These are phyloP conservation scores for Avahi laniger DNA, from an alignment of 2,797 vertebrate genomes.

Conservation along the genomic window DNA sequence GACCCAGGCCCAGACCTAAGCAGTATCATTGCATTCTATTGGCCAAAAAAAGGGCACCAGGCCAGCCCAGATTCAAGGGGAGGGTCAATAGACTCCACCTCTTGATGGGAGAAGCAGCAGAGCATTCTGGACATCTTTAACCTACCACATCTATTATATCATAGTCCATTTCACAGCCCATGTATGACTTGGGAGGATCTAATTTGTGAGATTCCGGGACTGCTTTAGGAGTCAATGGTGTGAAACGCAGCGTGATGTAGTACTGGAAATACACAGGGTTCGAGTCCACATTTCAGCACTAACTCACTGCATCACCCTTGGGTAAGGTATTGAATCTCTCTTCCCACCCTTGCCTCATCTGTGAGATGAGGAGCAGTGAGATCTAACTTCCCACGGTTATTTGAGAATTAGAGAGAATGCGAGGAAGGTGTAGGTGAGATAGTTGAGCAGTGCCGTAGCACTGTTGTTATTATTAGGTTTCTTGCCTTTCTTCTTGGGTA, in stretches of 20 bases:
- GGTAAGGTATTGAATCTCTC: background rate
- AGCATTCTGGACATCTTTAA: background rate
- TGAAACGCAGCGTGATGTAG: background rate
- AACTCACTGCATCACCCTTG: background rate
- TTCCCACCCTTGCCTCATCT: background rate
- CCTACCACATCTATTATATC: background rate
- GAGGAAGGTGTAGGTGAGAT: background rate
- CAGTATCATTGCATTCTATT: background rate
- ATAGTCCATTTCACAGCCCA: background rate
- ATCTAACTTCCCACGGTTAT: background rate
- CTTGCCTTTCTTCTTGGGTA: background rate
- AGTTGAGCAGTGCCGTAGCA: background rate
- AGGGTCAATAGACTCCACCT: background rate
- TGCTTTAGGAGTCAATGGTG: background rate
- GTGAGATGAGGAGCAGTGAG: background rate
- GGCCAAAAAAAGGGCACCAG: background rate
- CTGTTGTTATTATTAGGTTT: background rate
- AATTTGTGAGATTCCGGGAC: background rate
- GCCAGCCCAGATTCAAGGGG: background rate
- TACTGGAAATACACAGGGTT: background rate
- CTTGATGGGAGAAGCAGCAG: background rate
- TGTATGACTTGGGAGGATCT: background rate
- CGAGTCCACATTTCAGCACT: background rate
- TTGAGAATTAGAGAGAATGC: background rate
- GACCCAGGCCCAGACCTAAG: background rate